Base-by-base conservation (phyloP, 2,797 vertebrate genomes). In the Galago senegalensis region DNA sequence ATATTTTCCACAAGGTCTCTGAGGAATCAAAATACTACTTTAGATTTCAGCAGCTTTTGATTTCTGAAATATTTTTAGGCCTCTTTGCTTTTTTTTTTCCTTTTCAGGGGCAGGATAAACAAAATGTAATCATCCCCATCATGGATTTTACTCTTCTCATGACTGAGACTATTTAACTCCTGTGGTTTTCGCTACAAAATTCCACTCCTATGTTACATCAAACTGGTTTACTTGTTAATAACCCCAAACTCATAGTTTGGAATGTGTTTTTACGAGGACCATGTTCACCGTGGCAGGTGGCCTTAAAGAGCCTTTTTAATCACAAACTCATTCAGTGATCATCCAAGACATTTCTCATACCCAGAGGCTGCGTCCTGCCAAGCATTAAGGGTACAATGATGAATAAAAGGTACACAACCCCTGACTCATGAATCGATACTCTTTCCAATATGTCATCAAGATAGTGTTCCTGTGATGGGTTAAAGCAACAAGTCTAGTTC, bases 11-110 rank as follows among this genome's bases (percentile, higher is more conserved):
- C 40, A 94, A 72, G 49, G 81, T 77, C 83, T 97, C 86, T 75
- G 43, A 87, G 86, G 72, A 96, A 93, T 95, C 72, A 90, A 73
- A 92, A 89, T 65, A 56, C 43, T 94, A 90, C 70, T 93, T 97
- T 97, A 96, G n/a, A 87, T 97, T 96, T 97, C 89, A 93, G 86
- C 77, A 95, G 58, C 61, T 60, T 90, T 95, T 70, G 88, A 93
- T 87, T 96, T 96, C 46, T 43, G 92, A 96, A 95, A 94, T 94
- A 85, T 67, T 95, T 85, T 89, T 94, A 75, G 25, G 37, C 10
- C n/a, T 93, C 75, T 92, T 53, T 85, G 10, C 27, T 84, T 60
- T 69, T 75, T 89, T 75, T 89, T 87, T 40, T 40, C 63, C 75
- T 93, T 89, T n/a, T 29, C 31, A 81, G 37, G 4, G 40, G 5